phyloP scores from a whole-genome alignment of 35 echinoderm and acorn worm species.

The Heliocidaris erythrogramma region DNA sequence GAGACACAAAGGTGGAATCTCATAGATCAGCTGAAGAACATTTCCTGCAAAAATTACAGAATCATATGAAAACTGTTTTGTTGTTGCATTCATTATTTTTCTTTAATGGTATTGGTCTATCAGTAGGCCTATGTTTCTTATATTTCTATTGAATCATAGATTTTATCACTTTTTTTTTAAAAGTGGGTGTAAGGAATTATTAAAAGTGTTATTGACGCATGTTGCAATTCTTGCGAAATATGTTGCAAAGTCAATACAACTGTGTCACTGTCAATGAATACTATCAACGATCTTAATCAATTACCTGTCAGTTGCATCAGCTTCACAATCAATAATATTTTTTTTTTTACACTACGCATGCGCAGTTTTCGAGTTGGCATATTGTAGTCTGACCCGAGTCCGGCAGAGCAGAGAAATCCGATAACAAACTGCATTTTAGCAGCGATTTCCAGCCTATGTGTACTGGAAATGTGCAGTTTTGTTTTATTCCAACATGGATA shows the following conservation, averaged over 20 bases:
- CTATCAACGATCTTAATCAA: no score
- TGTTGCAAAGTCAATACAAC: not conserved
- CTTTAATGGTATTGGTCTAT: no score
- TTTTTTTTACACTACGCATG: not conserved
- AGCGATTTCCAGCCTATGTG: not conserved
- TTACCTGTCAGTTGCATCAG: conserved; percentile 15
- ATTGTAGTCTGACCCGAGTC: not conserved
- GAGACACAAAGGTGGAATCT: no score
- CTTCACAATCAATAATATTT: not conserved
- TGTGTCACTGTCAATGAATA: no score
- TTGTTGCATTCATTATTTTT: no score
- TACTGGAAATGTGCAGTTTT: not conserved
- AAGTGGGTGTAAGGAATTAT: not conserved
- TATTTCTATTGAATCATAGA: no score
- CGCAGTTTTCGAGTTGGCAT: not conserved
- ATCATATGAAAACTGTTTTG: no score
- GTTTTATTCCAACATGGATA: conserved; percentile 10
- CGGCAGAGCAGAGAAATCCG: not conserved
- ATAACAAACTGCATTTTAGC: not conserved
- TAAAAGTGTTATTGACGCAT: not conserved
- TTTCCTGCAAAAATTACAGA: no score
- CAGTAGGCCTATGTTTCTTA: no score
- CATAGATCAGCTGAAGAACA: no score
- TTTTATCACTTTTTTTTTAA: no score
- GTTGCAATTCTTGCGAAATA: not conserved